A percentile compares a stretch with the other conserved stretches of the same genome.
phyloP scores from a whole-genome alignment of 2,113 vertebrate species.

The Cygnus buccinator region DNA sequence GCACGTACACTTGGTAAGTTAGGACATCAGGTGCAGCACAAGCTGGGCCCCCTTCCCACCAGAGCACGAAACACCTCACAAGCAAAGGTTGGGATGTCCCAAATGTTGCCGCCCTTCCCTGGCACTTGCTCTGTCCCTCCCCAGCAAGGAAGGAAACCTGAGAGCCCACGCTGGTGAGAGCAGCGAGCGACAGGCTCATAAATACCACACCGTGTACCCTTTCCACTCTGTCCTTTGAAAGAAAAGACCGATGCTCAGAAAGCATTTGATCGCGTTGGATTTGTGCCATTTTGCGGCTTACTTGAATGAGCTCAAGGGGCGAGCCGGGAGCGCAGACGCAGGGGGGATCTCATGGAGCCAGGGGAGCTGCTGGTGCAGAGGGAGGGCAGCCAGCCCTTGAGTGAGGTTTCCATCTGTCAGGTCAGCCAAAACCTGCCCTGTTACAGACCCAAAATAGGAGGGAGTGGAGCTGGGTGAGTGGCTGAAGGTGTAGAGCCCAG shows the following conservation, averaged over 20 bases:
- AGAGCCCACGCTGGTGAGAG: slow-evolving; percentile 38
- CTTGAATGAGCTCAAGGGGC: not conserved
- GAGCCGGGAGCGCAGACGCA: not conserved
- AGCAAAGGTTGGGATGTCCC: not conserved
- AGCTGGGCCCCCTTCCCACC: not conserved
- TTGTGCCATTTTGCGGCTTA: slow-evolving; percentile 43
- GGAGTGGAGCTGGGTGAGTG: not conserved
- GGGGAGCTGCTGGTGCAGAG: not conserved
- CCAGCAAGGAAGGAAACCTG: not conserved
- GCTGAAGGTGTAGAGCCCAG: not conserved
- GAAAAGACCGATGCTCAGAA: slow-evolving; percentile 37
- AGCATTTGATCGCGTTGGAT: slow-evolving; percentile 44
- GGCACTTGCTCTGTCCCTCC: not conserved
- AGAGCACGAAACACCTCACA: rapidly evolving
- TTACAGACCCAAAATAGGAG: not conserved
- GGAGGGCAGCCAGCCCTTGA: not conserved
- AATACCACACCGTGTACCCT: not conserved
- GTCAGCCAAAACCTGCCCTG: slow-evolving; percentile 9
- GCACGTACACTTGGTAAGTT: rapidly evolving
- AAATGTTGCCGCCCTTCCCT: rapidly evolving
- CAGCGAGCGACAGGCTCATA: slow-evolving; percentile 19
- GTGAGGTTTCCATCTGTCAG: not conserved
- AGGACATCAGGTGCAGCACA: not conserved
- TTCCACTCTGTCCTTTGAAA: slow-evolving; percentile 40
- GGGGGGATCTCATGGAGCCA: not conserved